Evolutionary conservation across 2,797 vertebrate genomes (phyloP), one percentile per base, ranked within the genome.

Genomic region (Gila robusta): DNA sequence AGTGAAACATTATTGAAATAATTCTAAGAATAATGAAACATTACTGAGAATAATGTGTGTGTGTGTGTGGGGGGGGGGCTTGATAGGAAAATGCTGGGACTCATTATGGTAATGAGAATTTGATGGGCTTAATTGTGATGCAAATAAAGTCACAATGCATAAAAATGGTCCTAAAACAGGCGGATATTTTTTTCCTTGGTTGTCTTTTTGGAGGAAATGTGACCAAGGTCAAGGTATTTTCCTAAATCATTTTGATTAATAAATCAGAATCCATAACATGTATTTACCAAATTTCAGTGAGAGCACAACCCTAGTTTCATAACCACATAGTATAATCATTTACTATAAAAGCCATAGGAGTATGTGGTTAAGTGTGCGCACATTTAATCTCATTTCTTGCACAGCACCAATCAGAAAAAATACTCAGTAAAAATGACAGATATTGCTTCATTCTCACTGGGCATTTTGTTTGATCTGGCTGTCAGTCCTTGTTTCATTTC

Each of bases 401-500:
- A 12, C 16, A 79, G 9, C 52, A 37, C 52, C 52, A 79, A 72
- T 62, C 54, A 28, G 74, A 78, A 41, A 59, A 74, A 74, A 83
- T 52, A 41, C n/a, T 70, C 1, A 26, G 8, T 52, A 28, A 79
- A 73, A 77, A 79, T 70, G 19, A 84, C 64, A 70, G 47, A 44
- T 44, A 64, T 7, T 37, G 26, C 70, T 74, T 76, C 49, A 67
- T 56, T 85, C 16, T 79, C 52, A 79, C 28, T 56, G 52, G 37
- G 14, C 23, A 44, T 67, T 81, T 59, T n/a, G 80, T 86, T 88
- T 86, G 84, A 88, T 86, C 59, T 67, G 39, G n/a, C 76, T 76
- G 77, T 78, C 84, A 86, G 62, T 54, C 59, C 64, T 52, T 69
- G 85, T 82, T 87, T 86, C 81, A 85, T 85, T 85, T 88, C 37